Conservation (phyloP, 23 tunicate genomes). For the Diplosoma virens region DNA sequence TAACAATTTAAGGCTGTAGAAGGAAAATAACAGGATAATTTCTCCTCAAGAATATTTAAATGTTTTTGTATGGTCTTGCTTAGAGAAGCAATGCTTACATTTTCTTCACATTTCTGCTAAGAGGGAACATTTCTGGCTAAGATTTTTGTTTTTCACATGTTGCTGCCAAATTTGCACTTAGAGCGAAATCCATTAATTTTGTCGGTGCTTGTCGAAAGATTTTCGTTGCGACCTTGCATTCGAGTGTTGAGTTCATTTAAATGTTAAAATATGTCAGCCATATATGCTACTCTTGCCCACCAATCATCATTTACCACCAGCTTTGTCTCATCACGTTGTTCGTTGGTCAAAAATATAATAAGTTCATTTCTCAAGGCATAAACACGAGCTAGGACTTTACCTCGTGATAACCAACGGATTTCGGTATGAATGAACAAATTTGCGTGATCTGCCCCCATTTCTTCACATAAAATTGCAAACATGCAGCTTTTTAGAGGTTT, state of each 20-base stretch:
- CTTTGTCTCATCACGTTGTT: constrained; percentile 3
- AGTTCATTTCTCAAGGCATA: too few relatives aligned
- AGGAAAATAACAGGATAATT: not conserved
- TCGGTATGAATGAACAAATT: too few relatives aligned
- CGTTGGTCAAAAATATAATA: not conserved
- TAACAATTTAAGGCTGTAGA: constrained; percentile 4
- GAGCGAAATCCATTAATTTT: constrained; percentile 35
- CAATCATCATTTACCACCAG: constrained; percentile 35
- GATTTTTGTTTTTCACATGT: constrained; percentile 9
- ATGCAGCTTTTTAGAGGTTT: constrained; percentile 29
- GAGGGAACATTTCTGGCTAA: constrained; percentile 15
- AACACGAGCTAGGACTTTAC: too few relatives aligned
- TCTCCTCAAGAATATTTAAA: not conserved
- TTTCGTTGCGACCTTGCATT: constrained; percentile 8
- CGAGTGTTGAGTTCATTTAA: constrained; percentile 5
- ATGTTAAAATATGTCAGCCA: constrained; percentile 32
- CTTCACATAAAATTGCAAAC: too few relatives aligned
- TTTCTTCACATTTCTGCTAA: not conserved
- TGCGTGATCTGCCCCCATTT: too few relatives aligned
- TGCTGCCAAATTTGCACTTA: constrained; percentile 21
- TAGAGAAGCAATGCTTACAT: constrained; percentile 15
- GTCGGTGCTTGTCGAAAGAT: constrained; percentile 17
- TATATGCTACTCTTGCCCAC: constrained; percentile 40
- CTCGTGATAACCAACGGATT: too few relatives aligned
- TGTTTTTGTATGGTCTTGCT: not conserved